Base-by-base conservation (phyloP, 2,797 vertebrate genomes). In the Enteromius fasciolatus region DNA sequence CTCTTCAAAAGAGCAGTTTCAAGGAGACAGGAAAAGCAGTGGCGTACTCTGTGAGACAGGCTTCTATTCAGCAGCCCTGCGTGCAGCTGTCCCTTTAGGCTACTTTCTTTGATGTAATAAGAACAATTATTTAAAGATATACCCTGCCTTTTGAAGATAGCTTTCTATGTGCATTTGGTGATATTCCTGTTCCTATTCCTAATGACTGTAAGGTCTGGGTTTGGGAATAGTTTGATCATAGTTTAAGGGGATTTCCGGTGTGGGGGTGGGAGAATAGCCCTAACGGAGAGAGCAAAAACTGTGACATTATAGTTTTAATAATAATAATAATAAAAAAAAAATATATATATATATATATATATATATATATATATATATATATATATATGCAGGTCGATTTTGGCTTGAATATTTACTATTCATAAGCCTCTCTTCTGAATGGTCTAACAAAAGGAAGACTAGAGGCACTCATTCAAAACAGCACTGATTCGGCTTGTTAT, bases 11-110 rank as follows among this genome's bases (percentile, higher is more conserved):
- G 63, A 70, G 25, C 18, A 18, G 70, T 79, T 82, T 78, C 67
- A 77, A 61, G 57, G 44, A 78, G 64, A 52, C 39, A 83, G 54
- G 69, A 82, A 54, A 77, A 74, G 67, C 57, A 18, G 46, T 28
- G 64, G 69, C 23, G n/a, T 84, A 59, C 80, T 59, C 31, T 31
- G 31, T 48, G 50, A 64, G 81, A 86, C 88, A 90, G 83, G 83
- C 88, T 89, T 87, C 81, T 88, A 91, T 93, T 93, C 89, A 92
- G 88, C 87, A 90, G 88, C 82, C 83, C 85, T 7, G 89, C 86
- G 75, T 93, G 92, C 91, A 92, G 90, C 90, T 93, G 92, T 92
- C 89, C 86, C 92, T 90, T 87, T 68, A 69, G 90, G 92, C 78
- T 46, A 52, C 67, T 57, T 78, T 86, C 86, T 87, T 82, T 87